Percentiles rank a stretch among this genome's conserved stretches.
Conservation (phyloP, 2,797 vertebrate species). For the Arrhamphus sclerolepis region DNA sequence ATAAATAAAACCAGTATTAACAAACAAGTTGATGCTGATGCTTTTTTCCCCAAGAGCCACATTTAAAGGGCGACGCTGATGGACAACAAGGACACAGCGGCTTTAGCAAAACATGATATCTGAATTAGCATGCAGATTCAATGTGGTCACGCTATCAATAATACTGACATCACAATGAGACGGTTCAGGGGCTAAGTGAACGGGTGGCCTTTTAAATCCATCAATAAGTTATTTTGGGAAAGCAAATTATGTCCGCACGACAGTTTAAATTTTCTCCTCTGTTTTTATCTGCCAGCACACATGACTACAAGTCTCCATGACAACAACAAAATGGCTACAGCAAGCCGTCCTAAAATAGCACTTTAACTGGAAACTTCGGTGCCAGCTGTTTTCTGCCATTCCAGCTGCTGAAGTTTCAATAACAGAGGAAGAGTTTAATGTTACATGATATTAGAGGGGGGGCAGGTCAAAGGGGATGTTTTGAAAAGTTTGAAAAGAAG, state of each 20-base stretch:
- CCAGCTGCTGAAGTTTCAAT: conserved; percentile 16
- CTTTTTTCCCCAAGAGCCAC: neutral
- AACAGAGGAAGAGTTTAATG: conserved; percentile 15
- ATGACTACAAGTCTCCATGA: conserved; percentile 45
- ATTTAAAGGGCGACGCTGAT: conserved; percentile 3
- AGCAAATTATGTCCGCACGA: conserved; percentile 27
- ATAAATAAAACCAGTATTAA: neutral
- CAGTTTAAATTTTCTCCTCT: conserved; percentile 35
- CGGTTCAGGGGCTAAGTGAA: conserved; percentile 39
- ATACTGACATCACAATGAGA: conserved; percentile 59
- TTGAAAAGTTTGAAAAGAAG: conserved; percentile 27
- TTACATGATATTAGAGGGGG: conserved; percentile 25
- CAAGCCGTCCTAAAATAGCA: conserved; percentile 45
- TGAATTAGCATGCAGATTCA: conserved; percentile 57
- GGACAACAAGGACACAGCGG: conserved; percentile 19
- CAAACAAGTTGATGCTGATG: neutral
- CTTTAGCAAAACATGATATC: conserved; percentile 6
- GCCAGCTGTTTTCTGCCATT: conserved; percentile 27
- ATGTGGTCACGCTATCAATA: conserved; percentile 55
- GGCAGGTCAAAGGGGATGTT: conserved; percentile 14
- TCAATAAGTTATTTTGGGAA: conserved; percentile 58
- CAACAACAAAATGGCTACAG: conserved; percentile 61
- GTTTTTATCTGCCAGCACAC: conserved; percentile 37
- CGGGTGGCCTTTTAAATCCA: conserved; percentile 47
- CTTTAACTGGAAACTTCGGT: conserved; percentile 30